These are phyloP conservation scores for Oxyura jamaicensis DNA, from an alignment of 2,113 vertebrate genomes.

Conservation along the genomic window DNA sequence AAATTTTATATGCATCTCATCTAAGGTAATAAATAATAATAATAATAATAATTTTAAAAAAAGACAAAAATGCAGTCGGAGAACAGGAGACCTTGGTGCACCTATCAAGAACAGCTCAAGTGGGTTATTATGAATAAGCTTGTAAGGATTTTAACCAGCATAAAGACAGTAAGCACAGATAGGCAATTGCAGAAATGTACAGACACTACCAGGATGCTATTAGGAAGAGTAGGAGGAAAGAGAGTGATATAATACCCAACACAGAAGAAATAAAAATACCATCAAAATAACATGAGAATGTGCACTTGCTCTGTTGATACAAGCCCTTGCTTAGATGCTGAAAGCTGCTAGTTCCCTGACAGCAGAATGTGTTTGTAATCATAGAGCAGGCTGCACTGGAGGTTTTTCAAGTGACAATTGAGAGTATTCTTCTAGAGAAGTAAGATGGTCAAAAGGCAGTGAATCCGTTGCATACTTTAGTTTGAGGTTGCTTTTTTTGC, in stretches of 20 bases:
- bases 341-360: neutral
- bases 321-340: neutral
- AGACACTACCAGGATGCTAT: neutral
- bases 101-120: slow-evolving; percentile 23
- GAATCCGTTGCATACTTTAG: neutral
- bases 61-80: neutral
- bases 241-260: neutral
- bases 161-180: neutral
- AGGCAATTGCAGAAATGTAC: neutral
- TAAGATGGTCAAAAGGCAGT: slow-evolving; percentile 8
- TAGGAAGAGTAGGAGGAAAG: neutral
- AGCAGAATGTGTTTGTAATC: slow-evolving; percentile 1
- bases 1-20: neutral
- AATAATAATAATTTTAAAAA: neutral
- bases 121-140: slow-evolving; percentile 19
- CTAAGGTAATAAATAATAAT: neutral
- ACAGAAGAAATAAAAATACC: neutral
- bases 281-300: neutral
- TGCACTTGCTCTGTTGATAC: neutral
- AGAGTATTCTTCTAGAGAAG: neutral
- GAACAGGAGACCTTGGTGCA: slow-evolving; percentile 36
- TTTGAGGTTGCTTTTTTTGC: neutral
- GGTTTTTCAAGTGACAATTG: neutral
- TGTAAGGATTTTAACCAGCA: slow-evolving; percentile 33
- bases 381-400: neutral